phyloP scores from a whole-genome alignment of 30 jellyfish, hydroid and myxozoan genomes.

The Pseudorhiza aurosa region DNA sequence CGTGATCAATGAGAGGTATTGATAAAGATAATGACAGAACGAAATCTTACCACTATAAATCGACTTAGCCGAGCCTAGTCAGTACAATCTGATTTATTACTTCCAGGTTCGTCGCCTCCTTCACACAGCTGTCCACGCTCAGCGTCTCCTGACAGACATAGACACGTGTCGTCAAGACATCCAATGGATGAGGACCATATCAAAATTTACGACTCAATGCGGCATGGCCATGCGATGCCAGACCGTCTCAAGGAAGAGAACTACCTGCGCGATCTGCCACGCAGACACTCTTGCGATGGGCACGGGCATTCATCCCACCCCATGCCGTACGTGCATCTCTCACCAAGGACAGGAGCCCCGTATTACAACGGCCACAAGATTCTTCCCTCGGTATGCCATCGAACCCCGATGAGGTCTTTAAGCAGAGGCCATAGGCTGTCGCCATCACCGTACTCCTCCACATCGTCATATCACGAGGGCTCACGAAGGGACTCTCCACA shows the following conservation, averaged over 20 bases:
- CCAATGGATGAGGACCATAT: constrained; percentile 60
- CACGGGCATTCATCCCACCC: constrained; percentile 61
- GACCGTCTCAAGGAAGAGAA: constrained; percentile 64
- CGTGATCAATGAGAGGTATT: too few species aligned
- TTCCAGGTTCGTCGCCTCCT: constrained; percentile 54
- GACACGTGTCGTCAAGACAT: constrained; percentile 53
- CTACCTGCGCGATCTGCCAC: constrained; percentile 54
- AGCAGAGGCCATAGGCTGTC: constrained; percentile 59
- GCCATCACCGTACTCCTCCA: constrained; percentile 47
- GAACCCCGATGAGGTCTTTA: constrained; percentile 47
- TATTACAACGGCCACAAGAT: constrained; percentile 69
- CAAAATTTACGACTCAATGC: constrained; percentile 46
- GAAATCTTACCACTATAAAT: too few species aligned
- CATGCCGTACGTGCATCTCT: constrained; percentile 64
- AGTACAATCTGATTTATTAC: too few species aligned
- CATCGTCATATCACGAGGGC: constrained; percentile 60
- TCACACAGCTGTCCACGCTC: constrained; percentile 58
- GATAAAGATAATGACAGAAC: too few species aligned
- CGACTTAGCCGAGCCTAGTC: too few species aligned
- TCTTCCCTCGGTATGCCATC: constrained; percentile 50
- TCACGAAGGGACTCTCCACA: constrained; percentile 66
- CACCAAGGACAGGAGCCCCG: constrained; percentile 69
- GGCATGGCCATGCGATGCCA: constrained; percentile 57
- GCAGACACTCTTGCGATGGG: constrained; percentile 73
- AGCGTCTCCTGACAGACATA: constrained; percentile 60